A percentile compares a stretch with the other conserved stretches of the same genome.
Conservation (phyloP, 2,797 vertebrate species). For the Melanotaenia nigrans region DNA sequence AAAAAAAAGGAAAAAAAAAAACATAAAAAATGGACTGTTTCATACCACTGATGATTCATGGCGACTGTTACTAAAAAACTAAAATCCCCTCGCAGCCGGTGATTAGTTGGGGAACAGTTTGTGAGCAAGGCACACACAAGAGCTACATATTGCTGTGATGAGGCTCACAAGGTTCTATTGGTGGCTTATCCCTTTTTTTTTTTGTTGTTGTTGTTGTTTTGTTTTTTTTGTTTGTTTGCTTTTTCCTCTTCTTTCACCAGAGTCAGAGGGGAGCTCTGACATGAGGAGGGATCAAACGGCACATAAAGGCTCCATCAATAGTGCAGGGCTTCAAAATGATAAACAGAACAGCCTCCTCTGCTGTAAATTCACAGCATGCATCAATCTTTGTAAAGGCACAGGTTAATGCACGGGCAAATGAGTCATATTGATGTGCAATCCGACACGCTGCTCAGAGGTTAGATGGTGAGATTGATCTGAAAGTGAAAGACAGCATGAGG, state of each 20-base stretch:
- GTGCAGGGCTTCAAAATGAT: constrained; percentile 56
- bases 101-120: constrained; percentile 70
- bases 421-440: constrained; percentile 60
- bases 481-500: constrained; percentile 63
- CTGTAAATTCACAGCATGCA: constrained; percentile 56
- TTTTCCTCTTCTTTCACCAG: constrained; percentile 27
- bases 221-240: no score
- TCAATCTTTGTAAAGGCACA: constrained; percentile 41
- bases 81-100: constrained; percentile 58
- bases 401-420: constrained; percentile 62
- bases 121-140: constrained; percentile 53
- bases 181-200: constrained; percentile 35
- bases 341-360: constrained; percentile 49
- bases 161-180: constrained; percentile 56
- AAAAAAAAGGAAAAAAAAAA: constrained; percentile 22
- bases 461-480: constrained; percentile 67
- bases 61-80: constrained; percentile 61
- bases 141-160: constrained; percentile 62
- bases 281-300: constrained; percentile 64
- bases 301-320: constrained; percentile 70
- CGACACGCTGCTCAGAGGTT: constrained; percentile 44
- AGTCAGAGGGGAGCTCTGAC: constrained; percentile 60
- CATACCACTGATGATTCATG: constrained; percentile 64
- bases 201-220: background rate
- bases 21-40: constrained; percentile 25